Evolutionary conservation across 2,888 invertebrate genomes (phyloP), one percentile per base, ranked within the genome.

Genomic region (Brachypalpus laphriformis): DNA sequence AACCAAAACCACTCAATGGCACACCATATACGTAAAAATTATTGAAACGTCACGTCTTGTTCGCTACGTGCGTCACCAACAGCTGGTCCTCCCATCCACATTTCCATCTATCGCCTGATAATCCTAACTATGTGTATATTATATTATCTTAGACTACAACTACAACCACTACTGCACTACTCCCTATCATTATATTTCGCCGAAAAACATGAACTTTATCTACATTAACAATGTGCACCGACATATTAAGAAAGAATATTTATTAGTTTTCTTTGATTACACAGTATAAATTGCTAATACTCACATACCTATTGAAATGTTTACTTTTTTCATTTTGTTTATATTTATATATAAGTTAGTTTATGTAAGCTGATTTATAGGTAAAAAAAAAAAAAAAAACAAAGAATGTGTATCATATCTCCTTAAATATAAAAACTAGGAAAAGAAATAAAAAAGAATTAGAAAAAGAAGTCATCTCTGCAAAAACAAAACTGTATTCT

Each of bases 231-330:
- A 78, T 65, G 68, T 75, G 80, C 80, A 70, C 63, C 51, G 70
- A 65, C 68, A 80, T 78, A 78, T 78, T 85, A 81, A 81, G 75
- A 81, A 85, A 85, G 75, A 81, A 81, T 85, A 66, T 85, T 85
- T 85, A 85, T 85, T 83, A 80, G 70, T 75, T 83, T 82, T 65
- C 68, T 80, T 81, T 72, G 81, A 85, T 85, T 80, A 85, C 63
- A 77, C 85, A 81, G 85, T 85, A 85, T 66, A 85, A 85, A 85
- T 85, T 75, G 49, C 85, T 85, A 85, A 85, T 85, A 81, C 85
- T 85, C 85, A 85, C 81, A 85, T 83, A 85, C 81, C 85, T 81
- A 85, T 75, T 75, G 80, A 83, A 83, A 80, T 80, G 74, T 83
- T 85, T 83, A 72, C 57, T 80, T 78, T 31, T 57, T 71, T 40